Base-by-base conservation (phyloP, 2,113 vertebrate species). In the Panthera leo region DNA sequence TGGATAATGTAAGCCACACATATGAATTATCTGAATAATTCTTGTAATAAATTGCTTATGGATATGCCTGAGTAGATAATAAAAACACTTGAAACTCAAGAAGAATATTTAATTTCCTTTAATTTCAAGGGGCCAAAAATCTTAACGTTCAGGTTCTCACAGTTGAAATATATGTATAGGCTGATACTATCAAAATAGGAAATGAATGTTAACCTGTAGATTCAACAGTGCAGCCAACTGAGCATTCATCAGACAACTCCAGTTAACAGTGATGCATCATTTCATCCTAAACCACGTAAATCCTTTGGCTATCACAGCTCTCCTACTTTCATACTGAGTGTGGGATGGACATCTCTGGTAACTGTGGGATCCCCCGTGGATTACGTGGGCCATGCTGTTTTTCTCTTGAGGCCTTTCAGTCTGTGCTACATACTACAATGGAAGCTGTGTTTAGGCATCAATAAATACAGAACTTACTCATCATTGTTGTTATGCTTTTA, bases 371-470 rank as follows among this genome's bases (percentile, higher is more conserved):
- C 3, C 27, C 34, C 48, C 80, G n/a, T 5, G 42, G 19, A 61
- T 67, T n/a, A 86, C 10, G 5, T 61, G 0, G 0, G 45, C 10
- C 1, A 5, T 36, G 14, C 12, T 29, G 3, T 85, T 9, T 23
- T n/a, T 29, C 2, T 27, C 5, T 63, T 29, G 1, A 71, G 36
- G 1, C 7, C 1, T 88, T 78, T 80, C 27, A 63, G 61, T 70
- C 39, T 76, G 10, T 31, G 3, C 10, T 68, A 76, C 12, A 53
- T 36, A 34, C 29, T 58, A 31, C 29, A 29, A 27, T 16, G 10
- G 16, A 53, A 85, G 3, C 7, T n/a, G n/a, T 2, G 3, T 73
- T 70, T 5, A 34, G 61, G 5, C 2, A 23, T 71, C 6, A 2
- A 10, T 31, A 86, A 97, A 34, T 19, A 84, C 14, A 85, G 55